phyloP scores from a whole-genome alignment of 2,888 invertebrate species.

The Lycaena phlaeas region DNA sequence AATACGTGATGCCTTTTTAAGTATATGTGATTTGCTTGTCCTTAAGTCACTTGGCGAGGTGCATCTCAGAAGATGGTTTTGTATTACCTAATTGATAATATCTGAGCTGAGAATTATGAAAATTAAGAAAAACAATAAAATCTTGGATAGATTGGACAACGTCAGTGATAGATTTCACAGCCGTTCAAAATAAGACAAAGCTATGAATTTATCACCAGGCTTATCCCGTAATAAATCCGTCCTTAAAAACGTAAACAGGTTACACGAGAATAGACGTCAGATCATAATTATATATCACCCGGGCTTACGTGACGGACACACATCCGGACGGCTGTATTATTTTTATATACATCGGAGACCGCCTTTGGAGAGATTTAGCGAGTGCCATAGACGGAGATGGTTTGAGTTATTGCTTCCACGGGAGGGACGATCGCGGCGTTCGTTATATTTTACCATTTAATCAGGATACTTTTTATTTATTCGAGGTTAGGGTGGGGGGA shows the following conservation, averaged over 20 bases:
- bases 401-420: conserved; percentile 52
- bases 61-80: no score
- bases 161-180: no score
- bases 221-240: conserved; percentile 7
- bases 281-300: conserved; percentile 58
- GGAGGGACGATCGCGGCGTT: no score
- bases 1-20: no score
- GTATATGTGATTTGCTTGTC: no score
- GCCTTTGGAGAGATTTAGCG: conserved; percentile 70
- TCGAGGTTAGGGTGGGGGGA: no score
- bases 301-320: conserved; percentile 68
- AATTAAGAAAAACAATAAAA: no score
- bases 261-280: conserved; percentile 6
- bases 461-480: neutral
- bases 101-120: no score
- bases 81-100: no score
- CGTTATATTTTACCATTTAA: conserved; percentile 5
- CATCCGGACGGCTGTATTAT: conserved; percentile 68
- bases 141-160: no score
- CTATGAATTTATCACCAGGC: conserved; percentile 2
- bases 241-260: conserved; percentile 7
- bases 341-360: conserved; percentile 62
- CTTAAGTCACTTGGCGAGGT: no score
- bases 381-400: conserved; percentile 63
- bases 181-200: no score